phyloP scores from a whole-genome alignment of 2,113 vertebrate genomes.

The Amphilophus citrinellus region DNA sequence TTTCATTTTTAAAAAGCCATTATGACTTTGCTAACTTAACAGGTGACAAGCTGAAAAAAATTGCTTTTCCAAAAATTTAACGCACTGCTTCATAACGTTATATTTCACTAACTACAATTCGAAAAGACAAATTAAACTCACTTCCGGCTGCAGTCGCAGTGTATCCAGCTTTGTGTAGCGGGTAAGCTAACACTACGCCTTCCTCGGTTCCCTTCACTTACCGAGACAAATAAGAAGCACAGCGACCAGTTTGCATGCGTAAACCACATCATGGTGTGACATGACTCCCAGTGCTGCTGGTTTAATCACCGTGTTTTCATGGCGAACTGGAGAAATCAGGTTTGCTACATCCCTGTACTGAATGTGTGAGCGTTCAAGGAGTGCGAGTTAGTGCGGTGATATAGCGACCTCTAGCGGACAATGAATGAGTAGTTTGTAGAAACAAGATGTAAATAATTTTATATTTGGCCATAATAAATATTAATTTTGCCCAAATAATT shows the following conservation, averaged over 20 bases:
- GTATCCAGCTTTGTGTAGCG: neutral
- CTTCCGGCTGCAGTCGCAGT: conserved; percentile 6
- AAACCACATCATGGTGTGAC: conserved; percentile 12
- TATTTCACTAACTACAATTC: neutral
- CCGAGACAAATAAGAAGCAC: conserved; percentile 56
- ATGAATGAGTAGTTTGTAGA: neutral
- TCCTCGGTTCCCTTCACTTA: conserved; percentile 41
- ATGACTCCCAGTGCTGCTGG: conserved; percentile 6
- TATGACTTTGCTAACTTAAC: neutral
- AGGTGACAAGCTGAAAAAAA: neutral
- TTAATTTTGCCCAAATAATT: neutral
- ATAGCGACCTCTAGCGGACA: conserved; percentile 56
- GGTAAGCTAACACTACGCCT: conserved; percentile 27
- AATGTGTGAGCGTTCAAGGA: neutral
- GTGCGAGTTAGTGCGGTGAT: neutral
- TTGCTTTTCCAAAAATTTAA: neutral
- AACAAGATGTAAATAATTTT: neutral
- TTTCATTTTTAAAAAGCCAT: neutral
- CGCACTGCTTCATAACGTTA: too few species aligned
- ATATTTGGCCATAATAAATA: neutral
- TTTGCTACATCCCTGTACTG: conserved; percentile 13
- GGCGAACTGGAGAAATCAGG: neutral
- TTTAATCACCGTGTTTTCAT: neutral
- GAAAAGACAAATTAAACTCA: neutral
- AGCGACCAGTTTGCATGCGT: conserved; percentile 39